A percentile compares a stretch with the other conserved stretches of the same genome.
Conservation (phyloP, 2,113 vertebrate genomes). For the Alligator sinensis region DNA sequence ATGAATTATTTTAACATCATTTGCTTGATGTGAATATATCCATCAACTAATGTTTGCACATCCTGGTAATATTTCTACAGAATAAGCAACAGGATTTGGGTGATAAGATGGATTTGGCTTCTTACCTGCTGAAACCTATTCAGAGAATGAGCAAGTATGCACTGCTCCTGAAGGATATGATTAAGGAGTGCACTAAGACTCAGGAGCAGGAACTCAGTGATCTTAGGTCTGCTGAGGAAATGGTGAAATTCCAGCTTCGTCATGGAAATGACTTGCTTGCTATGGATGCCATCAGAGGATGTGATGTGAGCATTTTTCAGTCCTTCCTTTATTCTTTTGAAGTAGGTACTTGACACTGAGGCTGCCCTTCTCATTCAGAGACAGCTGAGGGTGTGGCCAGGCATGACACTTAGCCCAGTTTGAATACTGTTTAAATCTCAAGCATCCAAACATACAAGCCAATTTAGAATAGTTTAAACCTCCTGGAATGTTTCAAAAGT, state of each 20-base stretch:
- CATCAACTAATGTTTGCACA: background rate
- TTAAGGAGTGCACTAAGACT: slow-evolving; percentile 28
- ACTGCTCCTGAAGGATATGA: slow-evolving; percentile 68
- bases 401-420: background rate
- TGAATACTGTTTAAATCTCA: background rate
- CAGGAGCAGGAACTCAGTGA: slow-evolving; percentile 45
- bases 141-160: slow-evolving; percentile 73
- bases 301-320: slow-evolving; percentile 51
- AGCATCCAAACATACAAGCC: no score
- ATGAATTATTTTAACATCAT: background rate
- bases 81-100: slow-evolving; percentile 66
- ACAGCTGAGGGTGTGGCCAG: background rate
- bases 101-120: slow-evolving; percentile 75
- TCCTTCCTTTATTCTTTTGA: background rate
- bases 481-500: no score
- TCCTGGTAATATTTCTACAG: slow-evolving; percentile 22
- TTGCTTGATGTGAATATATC: background rate
- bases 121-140: slow-evolving; percentile 73
- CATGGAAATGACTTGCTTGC: slow-evolving; percentile 74
- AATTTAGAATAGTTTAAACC: no score
- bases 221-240: slow-evolving; percentile 38
- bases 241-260: slow-evolving; percentile 73
- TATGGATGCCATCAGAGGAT: slow-evolving; percentile 70
- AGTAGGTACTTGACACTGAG: background rate
- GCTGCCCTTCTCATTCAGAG: background rate